Base-by-base conservation (phyloP, 2,888 invertebrate genomes). In the Troides aeacus region DNA sequence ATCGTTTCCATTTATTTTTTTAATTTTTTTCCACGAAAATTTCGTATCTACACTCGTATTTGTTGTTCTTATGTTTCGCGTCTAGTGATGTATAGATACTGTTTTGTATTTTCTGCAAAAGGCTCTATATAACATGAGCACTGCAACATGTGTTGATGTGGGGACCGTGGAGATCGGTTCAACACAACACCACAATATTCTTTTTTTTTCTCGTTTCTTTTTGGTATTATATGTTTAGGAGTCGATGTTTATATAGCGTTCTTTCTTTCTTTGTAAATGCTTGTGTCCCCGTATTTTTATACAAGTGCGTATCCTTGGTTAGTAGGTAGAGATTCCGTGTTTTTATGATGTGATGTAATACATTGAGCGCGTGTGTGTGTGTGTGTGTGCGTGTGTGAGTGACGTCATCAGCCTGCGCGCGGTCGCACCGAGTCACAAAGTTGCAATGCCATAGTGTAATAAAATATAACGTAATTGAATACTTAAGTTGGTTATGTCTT, bases 371-470 rank as follows among this genome's bases (percentile, higher is more conserved):
- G 30, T 3, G 4, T 50, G 17, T 15, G 39, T 10, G 50, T 50
- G 50, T 21, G 21, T 21, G 4, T 50, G 50, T 17, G 39, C 7
- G 30, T 30, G 4, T 50, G 17, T 17, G 39, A 1, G 50, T 50
- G 50, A 50, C 50, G 50, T 50, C 50, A 50, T 50, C 18, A 50
- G 61, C 56, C 67, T 68, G 58, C 36, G 53, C 84, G 85, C 84
- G 84, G 50, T 50, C 18, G 50, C 50, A 81, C 80, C 83, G 86
- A 88, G 88, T 90, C 90, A 88, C 89, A 89, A 89, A 88, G 82
- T 86, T 88, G 87, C 88, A 87, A 90, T 90, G 90, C 89, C 90
- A 89, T 90, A 89, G 84, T 84, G 81, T 82, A 82, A 82, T 81
- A 78, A 81, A 71, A 77, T 83, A 80, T 86, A 84, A 85, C 84